Base-by-base conservation (phyloP, 2,113 vertebrate genomes). In the Pyxicephalus adspersus region DNA sequence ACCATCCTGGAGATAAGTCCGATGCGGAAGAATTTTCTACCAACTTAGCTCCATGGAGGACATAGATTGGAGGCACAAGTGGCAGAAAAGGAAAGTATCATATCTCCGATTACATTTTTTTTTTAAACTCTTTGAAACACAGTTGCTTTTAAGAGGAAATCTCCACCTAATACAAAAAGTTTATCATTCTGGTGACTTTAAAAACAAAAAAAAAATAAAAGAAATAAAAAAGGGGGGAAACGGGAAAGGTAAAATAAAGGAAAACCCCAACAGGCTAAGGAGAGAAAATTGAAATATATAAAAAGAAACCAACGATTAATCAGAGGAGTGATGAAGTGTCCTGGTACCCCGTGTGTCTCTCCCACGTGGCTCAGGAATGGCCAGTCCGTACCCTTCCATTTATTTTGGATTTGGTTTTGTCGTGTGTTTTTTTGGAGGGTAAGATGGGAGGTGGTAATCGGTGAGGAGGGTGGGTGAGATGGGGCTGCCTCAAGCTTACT, bases 361-460 rank as follows among this genome's bases (percentile, higher is more conserved):
- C 79, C 80, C 71, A 75, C 71, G 80, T 75, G 80, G 80, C 70
- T 82, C 80, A 38, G 29, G 71, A 82, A 60, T 82, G 80, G 80
- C 80, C 80, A 66, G 79, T 60, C 79, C 61, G 18, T 66, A 61
- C 70, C 80, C 80, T 63, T 82, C 80, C 15, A 70, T 63, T 66
- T 82, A 82, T 82, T 82, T 82, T 82, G 80, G 61, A 82, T 66
- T 82, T 94, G 70, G 95, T 90, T 93, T 93, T 89, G 90, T 81
- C 92, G 90, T 93, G 92, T 88, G 85, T 89, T 93, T 22, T n/a
- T 88, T 95, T 94, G 92, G 91, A 94, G 91, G 89, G 84, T 94
- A 94, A 89, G 87, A 89, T 90, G 94, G 93, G 92, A 92, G 92
- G 92, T 65, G 70, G 71, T 58, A 61, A 81, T 23, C 70, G 70